phyloP scores from a whole-genome alignment of 35 echinoderm and acorn worm species.

The Diadema setosum region DNA sequence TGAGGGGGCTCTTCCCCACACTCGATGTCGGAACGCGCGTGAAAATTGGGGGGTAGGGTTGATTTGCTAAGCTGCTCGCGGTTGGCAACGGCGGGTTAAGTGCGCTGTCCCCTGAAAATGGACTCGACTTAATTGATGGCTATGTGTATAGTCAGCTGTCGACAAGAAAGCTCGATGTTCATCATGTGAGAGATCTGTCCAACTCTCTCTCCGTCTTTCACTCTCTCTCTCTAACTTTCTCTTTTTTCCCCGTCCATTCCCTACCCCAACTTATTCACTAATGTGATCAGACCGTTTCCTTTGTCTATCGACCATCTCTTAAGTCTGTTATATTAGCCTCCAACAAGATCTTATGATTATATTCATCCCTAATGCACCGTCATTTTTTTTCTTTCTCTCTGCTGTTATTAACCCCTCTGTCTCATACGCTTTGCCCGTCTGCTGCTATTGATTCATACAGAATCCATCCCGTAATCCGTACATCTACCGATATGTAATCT shows the following conservation, averaged over 20 bases:
- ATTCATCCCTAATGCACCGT: no score
- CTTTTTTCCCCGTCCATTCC: background rate
- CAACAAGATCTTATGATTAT: no score
- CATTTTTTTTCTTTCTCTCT: no score
- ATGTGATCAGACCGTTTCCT: no score
- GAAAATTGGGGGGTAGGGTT: background rate
- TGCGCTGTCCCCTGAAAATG: background rate
- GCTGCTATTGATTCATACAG: no score
- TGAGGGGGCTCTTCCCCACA: background rate
- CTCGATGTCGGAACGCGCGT: background rate
- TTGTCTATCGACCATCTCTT: no score
- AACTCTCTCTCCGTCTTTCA: background rate
- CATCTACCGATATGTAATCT: no score
- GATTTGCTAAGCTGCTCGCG: background rate
- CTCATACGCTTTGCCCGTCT: no score
- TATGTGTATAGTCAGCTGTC: constrained; percentile 17
- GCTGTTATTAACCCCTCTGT: no score
- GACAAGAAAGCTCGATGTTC: background rate
- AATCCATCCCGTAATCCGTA: no score
- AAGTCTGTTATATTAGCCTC: no score
- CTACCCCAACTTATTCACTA: background rate
- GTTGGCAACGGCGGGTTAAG: background rate
- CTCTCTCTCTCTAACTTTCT: background rate
- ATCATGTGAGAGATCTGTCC: background rate
- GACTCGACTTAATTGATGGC: constrained; percentile 10